phyloP scores from a whole-genome alignment of 2,888 invertebrate species.

The Thereva nobilitata region DNA sequence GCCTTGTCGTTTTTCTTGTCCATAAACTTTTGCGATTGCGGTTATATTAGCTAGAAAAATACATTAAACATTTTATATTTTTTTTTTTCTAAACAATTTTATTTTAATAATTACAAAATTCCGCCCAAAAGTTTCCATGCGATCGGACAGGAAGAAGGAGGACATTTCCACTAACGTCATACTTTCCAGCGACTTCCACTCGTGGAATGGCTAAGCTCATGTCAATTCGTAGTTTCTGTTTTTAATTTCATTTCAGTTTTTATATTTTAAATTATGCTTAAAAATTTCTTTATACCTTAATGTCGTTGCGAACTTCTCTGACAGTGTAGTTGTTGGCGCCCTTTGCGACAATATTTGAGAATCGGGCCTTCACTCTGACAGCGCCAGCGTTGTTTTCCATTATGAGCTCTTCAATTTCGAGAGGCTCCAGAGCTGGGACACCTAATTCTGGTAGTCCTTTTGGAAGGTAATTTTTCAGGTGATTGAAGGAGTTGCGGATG shows the following conservation, averaged over 20 bases:
- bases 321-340: conserved; percentile 77
- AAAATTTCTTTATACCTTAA: conserved; percentile 39
- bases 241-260: conserved; percentile 46
- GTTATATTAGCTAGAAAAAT: conserved; percentile 64
- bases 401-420: conserved; percentile 69
- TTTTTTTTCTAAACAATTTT: conserved; percentile 20
- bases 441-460: conserved; percentile 72
- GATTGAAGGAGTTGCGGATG: conserved; percentile 71
- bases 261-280: conserved; percentile 16
- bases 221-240: conserved; percentile 65
- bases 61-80: conserved; percentile 18
- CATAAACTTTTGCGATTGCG: conserved; percentile 72
- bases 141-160: conserved; percentile 77
- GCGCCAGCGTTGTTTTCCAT: conserved; percentile 81
- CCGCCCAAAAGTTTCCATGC: conserved; percentile 79
- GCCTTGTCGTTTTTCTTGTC: conserved; percentile 66
- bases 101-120: conserved; percentile 66
- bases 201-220: conserved; percentile 66
- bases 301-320: conserved; percentile 67
- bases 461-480: conserved; percentile 71
- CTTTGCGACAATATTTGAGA: conserved; percentile 74
- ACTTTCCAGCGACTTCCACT: conserved; percentile 74
- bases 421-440: conserved; percentile 75
- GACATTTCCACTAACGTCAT: conserved; percentile 78
- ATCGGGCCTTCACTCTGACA: conserved; percentile 72